Conservation (phyloP, 1,140 invertebrate genomes). For the Bilobella aurantiaca region DNA sequence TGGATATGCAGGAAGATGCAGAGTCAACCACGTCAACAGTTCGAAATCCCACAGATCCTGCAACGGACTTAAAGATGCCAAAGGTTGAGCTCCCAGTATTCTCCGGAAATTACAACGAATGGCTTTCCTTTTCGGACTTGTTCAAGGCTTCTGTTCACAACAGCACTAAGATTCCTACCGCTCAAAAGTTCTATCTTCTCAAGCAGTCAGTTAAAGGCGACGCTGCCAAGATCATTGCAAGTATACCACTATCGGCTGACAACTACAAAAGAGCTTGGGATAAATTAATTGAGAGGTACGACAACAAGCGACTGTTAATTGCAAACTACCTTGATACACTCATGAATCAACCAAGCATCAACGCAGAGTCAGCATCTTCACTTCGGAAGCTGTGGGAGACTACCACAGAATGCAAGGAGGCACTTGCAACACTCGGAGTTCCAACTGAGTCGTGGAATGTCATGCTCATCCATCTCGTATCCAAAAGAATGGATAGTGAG, state of each 20-base stretch:
- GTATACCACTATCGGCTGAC: conserved; percentile 26
- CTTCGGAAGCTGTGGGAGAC: neutral
- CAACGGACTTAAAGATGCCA: conserved; percentile 14
- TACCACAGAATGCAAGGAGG: neutral
- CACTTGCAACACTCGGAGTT: neutral
- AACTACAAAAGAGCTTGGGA: conserved; percentile 38
- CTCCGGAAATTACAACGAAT: conserved; percentile 4
- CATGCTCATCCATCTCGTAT: no score
- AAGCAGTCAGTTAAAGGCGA: conserved; percentile 15
- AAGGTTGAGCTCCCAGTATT: conserved; percentile 9
- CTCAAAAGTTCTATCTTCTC: conserved; percentile 33
- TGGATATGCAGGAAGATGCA: no score
- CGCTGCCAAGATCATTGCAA: conserved; percentile 18
- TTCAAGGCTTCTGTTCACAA: conserved; percentile 13
- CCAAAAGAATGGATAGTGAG: no score
- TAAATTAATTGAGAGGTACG: conserved; percentile 35
- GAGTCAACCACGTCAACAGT: neutral
- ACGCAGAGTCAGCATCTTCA: neutral
- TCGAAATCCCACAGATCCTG: neutral
- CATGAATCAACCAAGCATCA: conserved; percentile 27
- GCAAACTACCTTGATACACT: conserved; percentile 36
- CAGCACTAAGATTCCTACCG: neutral
- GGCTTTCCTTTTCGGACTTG: conserved; percentile 14
- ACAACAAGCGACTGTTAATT: conserved; percentile 35
- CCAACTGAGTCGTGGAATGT: no score